These are phyloP conservation scores for Tiliacea citrago DNA, from an alignment of 2,888 invertebrate genomes.

Conservation along the genomic window DNA sequence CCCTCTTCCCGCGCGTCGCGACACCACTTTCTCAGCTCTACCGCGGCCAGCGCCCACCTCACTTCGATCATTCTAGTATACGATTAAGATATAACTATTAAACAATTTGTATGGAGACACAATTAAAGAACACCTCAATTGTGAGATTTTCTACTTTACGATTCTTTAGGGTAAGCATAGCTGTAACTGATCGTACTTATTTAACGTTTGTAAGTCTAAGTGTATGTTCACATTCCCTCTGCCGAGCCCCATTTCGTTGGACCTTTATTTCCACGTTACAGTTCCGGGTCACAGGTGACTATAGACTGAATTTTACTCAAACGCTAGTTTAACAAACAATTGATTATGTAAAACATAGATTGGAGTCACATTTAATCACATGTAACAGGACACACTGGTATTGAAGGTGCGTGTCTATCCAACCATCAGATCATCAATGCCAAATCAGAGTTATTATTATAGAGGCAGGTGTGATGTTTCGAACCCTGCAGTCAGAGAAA, in stretches of 20 bases:
- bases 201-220: conserved; percentile 57
- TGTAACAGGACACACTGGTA: conserved; percentile 6
- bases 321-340: conserved; percentile 55
- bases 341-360: conserved; percentile 31
- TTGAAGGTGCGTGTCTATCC: background rate
- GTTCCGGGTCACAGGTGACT: conserved; percentile 48
- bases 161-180: conserved; percentile 63
- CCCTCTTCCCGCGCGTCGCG: background rate
- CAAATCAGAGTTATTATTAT: no score
- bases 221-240: conserved; percentile 63
- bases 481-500: no score
- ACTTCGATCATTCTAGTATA: conserved; percentile 65
- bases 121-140: conserved; percentile 34
- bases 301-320: conserved; percentile 65
- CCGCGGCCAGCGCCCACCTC: conserved; percentile 64
- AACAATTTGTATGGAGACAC: conserved; percentile 48
- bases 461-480: no score
- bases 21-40: conserved; percentile 45
- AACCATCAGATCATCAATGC: background rate
- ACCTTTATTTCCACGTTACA: conserved; percentile 40
- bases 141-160: conserved; percentile 57
- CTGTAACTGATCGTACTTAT: conserved; percentile 63
- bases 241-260: conserved; percentile 42
- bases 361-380: conserved; percentile 4
- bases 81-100: conserved; percentile 57